Conservation (phyloP, 2,888 invertebrate genomes). For the Brenthis hecate region DNA sequence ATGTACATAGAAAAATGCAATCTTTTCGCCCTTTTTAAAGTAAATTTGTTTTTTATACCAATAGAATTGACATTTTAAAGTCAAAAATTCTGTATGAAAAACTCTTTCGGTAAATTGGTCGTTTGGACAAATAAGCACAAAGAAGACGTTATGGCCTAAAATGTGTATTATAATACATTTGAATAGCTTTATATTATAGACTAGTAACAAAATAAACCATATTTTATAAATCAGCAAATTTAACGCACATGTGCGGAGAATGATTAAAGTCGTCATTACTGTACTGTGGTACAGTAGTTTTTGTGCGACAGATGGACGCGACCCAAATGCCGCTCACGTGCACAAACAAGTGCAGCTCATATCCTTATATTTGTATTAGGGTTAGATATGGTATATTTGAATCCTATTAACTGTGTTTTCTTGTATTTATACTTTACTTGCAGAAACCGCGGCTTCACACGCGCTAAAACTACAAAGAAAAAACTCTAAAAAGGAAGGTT, state of each 20-base stretch:
- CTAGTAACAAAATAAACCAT: neutral
- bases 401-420: too few species aligned
- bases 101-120: neutral
- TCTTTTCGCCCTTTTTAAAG: too few species aligned
- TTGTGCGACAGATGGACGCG: constrained; percentile 54
- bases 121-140: neutral
- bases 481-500: too few species aligned
- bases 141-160: too few species aligned
- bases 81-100: neutral
- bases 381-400: constrained; percentile 33
- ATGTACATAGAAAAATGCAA: too few species aligned
- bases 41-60: neutral
- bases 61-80: neutral
- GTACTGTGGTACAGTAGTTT: constrained; percentile 35
- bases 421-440: too few species aligned
- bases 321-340: constrained; percentile 63
- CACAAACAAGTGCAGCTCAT: constrained; percentile 49
- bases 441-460: too few species aligned
- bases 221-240: constrained; percentile 14
- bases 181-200: neutral
- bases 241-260: constrained; percentile 30
- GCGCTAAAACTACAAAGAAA: too few species aligned
- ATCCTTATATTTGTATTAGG: constrained; percentile 40
- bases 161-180: too few species aligned
- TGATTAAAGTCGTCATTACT: constrained; percentile 26